Evolutionary conservation across 2,113 vertebrate genomes (phyloP).

Genomic region (Suncus etruscus): DNA sequence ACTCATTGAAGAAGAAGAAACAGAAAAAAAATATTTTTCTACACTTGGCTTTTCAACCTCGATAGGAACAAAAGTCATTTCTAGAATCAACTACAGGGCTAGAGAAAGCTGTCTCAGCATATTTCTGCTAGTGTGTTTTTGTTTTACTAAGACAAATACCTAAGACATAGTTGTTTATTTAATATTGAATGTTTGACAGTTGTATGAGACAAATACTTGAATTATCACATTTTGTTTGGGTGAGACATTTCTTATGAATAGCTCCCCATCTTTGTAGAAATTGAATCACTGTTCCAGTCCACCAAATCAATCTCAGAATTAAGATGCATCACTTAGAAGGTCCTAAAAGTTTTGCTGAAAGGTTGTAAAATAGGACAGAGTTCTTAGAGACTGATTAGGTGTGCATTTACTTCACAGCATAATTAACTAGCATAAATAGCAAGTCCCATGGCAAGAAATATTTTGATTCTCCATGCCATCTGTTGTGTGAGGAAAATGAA

Average conservation of each 20-base stretch:
- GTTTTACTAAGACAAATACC: background rate
- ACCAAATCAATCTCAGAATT: background rate
- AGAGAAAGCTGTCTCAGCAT: background rate
- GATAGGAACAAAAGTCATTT: constrained; percentile 5
- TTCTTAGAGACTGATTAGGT: background rate
- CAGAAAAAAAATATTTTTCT: background rate
- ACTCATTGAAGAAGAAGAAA: background rate
- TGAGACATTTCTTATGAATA: background rate
- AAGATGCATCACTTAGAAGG: background rate
- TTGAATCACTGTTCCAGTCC: background rate
- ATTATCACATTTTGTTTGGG: constrained; percentile 21
- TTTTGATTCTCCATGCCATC: background rate
- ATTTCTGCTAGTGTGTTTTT: constrained; percentile 31
- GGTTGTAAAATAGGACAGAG: background rate
- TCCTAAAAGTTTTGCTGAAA: background rate
- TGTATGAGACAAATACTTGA: constrained; percentile 29
- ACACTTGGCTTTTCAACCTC: background rate
- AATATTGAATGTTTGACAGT: background rate
- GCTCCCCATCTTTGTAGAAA: constrained; percentile 10
- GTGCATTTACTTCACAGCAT: background rate
- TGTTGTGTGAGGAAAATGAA: background rate
- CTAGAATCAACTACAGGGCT: background rate
- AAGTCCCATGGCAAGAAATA: background rate
- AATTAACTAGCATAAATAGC: no score
- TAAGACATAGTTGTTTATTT: background rate